Evolutionary conservation across 2,797 vertebrate genomes (phyloP).

Genomic region (Potorous gilbertii): DNA sequence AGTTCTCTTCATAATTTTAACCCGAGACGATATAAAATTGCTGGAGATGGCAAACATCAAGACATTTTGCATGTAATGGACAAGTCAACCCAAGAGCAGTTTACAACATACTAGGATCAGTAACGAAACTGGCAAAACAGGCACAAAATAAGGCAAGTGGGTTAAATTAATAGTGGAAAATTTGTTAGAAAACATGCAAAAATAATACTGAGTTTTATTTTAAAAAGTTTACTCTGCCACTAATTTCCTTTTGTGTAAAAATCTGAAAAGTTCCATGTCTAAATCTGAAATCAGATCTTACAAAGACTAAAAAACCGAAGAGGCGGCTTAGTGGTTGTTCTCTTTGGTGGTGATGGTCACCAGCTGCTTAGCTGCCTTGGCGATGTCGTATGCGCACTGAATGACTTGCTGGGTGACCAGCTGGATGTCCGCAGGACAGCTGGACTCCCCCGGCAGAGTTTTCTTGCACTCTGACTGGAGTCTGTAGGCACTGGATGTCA

Average conservation of each 20-base stretch:
- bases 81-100: constrained; percentile 63
- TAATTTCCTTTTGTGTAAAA: constrained; percentile 80
- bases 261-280: constrained; percentile 69
- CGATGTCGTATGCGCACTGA: constrained; percentile 98
- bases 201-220: constrained; percentile 90
- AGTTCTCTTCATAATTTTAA: constrained; percentile 54
- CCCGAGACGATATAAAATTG: constrained; percentile 10
- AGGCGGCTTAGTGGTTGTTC: constrained; percentile 90
- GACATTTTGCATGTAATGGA: constrained; percentile 13
- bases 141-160: constrained; percentile 87
- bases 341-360: constrained; percentile 99
- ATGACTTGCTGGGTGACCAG: constrained; percentile 98
- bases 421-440: constrained; percentile 91
- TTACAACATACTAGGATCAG: constrained; percentile 64
- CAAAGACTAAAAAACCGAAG: constrained; percentile 72
- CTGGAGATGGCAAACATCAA: constrained; percentile 12
- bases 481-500: constrained; percentile 95
- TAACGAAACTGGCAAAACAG: constrained; percentile 81
- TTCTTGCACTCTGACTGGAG: constrained; percentile 95
- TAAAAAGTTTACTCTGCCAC: constrained; percentile 81
- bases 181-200: constrained; percentile 93
- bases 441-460: constrained; percentile 87
- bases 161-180: constrained; percentile 84
- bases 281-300: constrained; percentile 65
- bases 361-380: constrained; percentile 98